Evolutionary conservation across 2,113 vertebrate genomes (phyloP), one percentile per base, ranked within the genome.

Genomic region (Nycticorax nycticorax): DNA sequence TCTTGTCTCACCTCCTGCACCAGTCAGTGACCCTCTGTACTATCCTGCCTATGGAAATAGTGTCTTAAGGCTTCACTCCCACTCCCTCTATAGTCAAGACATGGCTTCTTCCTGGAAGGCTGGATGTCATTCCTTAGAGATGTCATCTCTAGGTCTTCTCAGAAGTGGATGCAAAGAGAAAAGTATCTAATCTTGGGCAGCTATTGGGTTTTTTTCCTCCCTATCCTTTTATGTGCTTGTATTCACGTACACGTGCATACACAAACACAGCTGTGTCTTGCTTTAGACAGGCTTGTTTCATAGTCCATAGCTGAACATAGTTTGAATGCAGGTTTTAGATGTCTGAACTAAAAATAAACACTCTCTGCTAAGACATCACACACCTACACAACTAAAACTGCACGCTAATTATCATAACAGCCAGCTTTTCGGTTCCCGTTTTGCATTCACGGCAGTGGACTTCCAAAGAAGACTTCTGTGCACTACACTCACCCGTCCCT

Each of bases 201-300:
- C 9, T 60, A 3, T 45, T 78, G 22, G 2, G 18, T 35, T 57
- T 59, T 59, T 43, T 59, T 12, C 12, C 14, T 72, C 32, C 5
- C 33, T 45, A 5, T 41, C 15, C 3, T 73, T 90, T 60, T 45
- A 22, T 7, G 3, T 21, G 19, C 22, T 6, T 7, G 1, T 39
- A 39, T 39, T 77, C 27, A 45, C 2, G 1, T 26, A 59, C 26
- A 50, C 0, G 0, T 22, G n/a, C 23, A 10, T 18, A 59, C 15
- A 73, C 8, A 68, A 39, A 47, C 21, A 10, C 11, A 55, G 27
- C 28, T 7, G 9, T 23, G 15, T 45, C 30, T 84, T 50, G 13
- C 2, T 95, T 94, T 66, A 84, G 66, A 47, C 17, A 75, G 56
- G 14, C 6, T 64, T 59, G 22, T 33, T 74, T 59, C 39, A 22